These are phyloP conservation scores for Camponotus vicinus DNA, from an alignment of 1,140 invertebrate genomes.

Conservation along the genomic window DNA sequence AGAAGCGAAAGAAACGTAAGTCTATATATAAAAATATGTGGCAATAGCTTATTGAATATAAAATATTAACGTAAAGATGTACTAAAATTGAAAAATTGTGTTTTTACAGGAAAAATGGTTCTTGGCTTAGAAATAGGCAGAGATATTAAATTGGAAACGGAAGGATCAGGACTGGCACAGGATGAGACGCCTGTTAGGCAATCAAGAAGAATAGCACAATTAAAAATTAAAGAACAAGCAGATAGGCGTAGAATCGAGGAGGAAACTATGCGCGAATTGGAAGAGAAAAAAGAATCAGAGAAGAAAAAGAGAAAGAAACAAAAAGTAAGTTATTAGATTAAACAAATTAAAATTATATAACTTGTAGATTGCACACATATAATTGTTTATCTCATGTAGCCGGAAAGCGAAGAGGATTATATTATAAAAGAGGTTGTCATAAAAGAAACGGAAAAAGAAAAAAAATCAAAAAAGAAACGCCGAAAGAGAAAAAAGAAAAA, in stretches of 20 bases:
- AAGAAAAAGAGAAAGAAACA: conserved; percentile 82
- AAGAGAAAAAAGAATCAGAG: conserved; percentile 87
- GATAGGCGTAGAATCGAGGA: conserved; percentile 91
- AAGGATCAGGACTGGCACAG: conserved; percentile 34
- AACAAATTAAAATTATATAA: neutral
- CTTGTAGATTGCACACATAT: neutral
- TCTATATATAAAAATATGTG: conserved; percentile 1
- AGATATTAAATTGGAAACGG: conserved; percentile 76
- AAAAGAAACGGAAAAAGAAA: conserved; percentile 84
- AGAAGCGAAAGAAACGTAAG: conserved; percentile 77
- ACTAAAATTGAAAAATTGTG: conserved; percentile 29
- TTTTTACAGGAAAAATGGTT: conserved; percentile 83
- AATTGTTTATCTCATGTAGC: conserved; percentile 62
- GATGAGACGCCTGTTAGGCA: conserved; percentile 89
- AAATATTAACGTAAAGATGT: neutral
- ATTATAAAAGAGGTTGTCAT: conserved; percentile 81
- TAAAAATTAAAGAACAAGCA: conserved; percentile 94
- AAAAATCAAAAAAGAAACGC: conserved; percentile 86
- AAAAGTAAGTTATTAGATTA: conserved; percentile 71
- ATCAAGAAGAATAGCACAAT: conserved; percentile 93
- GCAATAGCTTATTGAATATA: neutral
- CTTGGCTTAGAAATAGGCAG: conserved; percentile 87
- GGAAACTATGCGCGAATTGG: conserved; percentile 88
- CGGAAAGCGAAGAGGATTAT: conserved; percentile 75
- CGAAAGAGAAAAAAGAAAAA: conserved; percentile 88